These are phyloP conservation scores for Sipha maydis DNA, from an alignment of 2,888 invertebrate species.

Conservation along the genomic window DNA sequence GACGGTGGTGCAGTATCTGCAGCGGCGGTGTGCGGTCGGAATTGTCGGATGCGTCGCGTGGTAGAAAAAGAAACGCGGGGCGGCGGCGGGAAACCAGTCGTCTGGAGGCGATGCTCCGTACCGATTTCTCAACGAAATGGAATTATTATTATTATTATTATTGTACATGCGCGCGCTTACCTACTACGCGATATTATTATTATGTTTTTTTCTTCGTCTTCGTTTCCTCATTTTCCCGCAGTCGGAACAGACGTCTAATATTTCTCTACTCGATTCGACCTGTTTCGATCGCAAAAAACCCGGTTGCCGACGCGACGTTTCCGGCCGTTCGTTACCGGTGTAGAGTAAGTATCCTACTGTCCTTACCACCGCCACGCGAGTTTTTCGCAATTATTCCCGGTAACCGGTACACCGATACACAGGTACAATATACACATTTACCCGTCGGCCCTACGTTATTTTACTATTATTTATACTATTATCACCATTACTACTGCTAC, in stretches of 20 bases:
- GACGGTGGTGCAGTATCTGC: not conserved
- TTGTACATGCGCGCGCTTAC: not conserved
- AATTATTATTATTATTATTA: not conserved
- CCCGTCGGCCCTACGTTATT: not conserved
- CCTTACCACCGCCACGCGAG: too few species aligned
- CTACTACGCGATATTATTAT: slow-evolving; percentile 54
- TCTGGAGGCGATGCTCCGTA: slow-evolving; percentile 36
- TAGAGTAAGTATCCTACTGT: too few species aligned
- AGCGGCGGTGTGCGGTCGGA: not conserved
- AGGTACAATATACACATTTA: not conserved
- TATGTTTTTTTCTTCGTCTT: slow-evolving; percentile 59
- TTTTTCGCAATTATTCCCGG: not conserved
- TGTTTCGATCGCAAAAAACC: slow-evolving; percentile 29
- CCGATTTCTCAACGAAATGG: slow-evolving; percentile 44
- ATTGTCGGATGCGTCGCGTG: not conserved
- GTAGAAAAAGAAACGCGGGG: slow-evolving; percentile 24
- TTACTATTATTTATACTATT: not conserved
- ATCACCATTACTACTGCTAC: not conserved
- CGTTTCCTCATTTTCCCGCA: slow-evolving; percentile 17
- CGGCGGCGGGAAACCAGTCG: slow-evolving; percentile 37
- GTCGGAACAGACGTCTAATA: slow-evolving; percentile 54
- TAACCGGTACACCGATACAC: not conserved
- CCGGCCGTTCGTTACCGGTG: not conserved
- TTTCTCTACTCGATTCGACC: slow-evolving; percentile 37
- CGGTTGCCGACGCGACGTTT: not conserved